These are phyloP conservation scores for Pardalotus punctatus DNA, from an alignment of 2,113 vertebrate genomes.

Conservation along the genomic window DNA sequence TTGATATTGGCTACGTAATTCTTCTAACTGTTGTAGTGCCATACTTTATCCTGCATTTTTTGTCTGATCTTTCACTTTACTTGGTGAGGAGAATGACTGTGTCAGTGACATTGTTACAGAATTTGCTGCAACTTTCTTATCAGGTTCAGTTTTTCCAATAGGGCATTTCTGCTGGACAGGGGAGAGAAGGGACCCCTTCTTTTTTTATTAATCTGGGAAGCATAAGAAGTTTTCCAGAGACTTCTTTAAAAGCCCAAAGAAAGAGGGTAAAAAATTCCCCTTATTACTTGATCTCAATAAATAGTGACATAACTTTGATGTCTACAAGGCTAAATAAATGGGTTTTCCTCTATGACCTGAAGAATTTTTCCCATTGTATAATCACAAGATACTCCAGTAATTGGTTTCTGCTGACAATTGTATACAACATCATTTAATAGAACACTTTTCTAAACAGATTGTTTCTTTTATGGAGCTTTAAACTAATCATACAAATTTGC, in stretches of 20 bases:
- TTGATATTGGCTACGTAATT: not conserved
- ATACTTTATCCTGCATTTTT: not conserved
- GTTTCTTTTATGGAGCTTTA: not conserved
- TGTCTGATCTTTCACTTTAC: not conserved
- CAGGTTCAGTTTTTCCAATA: not conserved
- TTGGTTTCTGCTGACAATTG: not conserved
- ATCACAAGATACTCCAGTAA: not conserved
- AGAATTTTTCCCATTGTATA: not conserved
- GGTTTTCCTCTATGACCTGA: not conserved
- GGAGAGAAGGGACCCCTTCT: not conserved
- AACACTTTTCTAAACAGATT: not conserved
- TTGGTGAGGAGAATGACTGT: not conserved
- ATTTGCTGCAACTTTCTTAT: not conserved
- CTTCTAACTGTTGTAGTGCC: not conserved
- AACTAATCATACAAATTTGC: not conserved
- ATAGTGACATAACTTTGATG: not conserved
- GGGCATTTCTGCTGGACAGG: not conserved
- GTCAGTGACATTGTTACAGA: not conserved
- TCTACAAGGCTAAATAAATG: not conserved
- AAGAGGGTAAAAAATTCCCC: not conserved
- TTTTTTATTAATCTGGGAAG: not conserved
- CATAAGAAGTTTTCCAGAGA: not conserved
- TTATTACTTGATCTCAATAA: not conserved
- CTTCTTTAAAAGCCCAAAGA: not conserved
- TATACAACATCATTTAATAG: not conserved